Percentiles rank a stretch among this genome's conserved stretches.
phyloP scores from a whole-genome alignment of 2,797 vertebrate species.

The Eulemur rubriventer region DNA sequence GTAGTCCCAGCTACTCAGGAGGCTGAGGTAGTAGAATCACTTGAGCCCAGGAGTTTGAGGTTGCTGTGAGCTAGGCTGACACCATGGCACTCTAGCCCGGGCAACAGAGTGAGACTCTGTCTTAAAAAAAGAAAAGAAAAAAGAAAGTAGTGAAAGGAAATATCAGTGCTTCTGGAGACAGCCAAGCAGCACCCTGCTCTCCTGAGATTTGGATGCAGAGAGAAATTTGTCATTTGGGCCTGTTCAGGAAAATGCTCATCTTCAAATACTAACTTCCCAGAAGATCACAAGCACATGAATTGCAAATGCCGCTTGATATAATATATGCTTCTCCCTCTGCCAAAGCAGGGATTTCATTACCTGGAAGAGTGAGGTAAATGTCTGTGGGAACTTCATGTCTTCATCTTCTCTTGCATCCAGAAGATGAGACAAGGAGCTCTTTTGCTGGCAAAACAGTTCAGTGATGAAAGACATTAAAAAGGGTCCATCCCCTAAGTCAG shows the following conservation, averaged over 20 bases:
- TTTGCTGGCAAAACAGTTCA: slow-evolving; percentile 41
- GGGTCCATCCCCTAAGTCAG: background rate
- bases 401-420: slow-evolving; percentile 21
- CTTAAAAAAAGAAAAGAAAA: too few relatives aligned
- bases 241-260: slow-evolving; percentile 11
- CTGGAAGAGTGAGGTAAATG: slow-evolving; percentile 58
- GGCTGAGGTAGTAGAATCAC: too few relatives aligned
- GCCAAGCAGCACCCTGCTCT: background rate
- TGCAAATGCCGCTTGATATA: slow-evolving; percentile 57
- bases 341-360: slow-evolving; percentile 57
- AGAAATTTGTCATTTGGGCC: slow-evolving; percentile 42
- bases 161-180: slow-evolving; percentile 16
- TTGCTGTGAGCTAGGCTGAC: too few relatives aligned
- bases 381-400: slow-evolving; percentile 9
- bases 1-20: too few relatives aligned
- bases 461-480: slow-evolving; percentile 28
- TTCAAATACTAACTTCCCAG: slow-evolving; percentile 56
- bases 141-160: slow-evolving; percentile 15
- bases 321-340: slow-evolving; percentile 35
- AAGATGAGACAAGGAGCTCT: slow-evolving; percentile 35
- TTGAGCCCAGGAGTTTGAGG: too few relatives aligned
- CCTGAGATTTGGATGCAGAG: background rate
- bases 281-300: slow-evolving; percentile 57
- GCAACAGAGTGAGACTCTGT: too few relatives aligned
- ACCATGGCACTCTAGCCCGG: too few relatives aligned